phyloP scores from a whole-genome alignment of 30 jellyfish, hydroid and myxozoan genomes.

The Hydractinia echinata region DNA sequence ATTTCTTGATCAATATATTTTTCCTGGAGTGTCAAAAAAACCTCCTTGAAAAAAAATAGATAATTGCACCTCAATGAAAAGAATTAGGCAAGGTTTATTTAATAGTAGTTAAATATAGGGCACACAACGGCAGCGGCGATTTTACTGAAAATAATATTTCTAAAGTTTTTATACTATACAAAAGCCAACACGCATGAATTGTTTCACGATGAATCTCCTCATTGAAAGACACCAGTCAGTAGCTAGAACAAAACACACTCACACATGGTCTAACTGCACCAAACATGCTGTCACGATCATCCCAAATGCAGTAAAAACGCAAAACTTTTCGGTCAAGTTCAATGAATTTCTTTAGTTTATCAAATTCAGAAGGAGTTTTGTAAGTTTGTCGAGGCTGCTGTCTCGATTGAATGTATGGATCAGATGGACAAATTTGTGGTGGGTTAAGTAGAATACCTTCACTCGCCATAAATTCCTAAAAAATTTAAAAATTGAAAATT shows the following conservation, averaged over 20 bases:
- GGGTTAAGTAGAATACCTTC: conserved; percentile 82
- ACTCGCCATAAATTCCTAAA: conserved; percentile 81
- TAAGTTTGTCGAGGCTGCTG: conserved; percentile 77
- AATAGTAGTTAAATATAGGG: too few species aligned
- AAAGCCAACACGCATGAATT: too few species aligned
- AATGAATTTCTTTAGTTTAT: conserved; percentile 79
- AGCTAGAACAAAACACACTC: conserved; percentile 22
- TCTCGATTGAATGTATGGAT: conserved; percentile 78
- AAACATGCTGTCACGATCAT: conserved; percentile 94
- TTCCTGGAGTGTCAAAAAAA: too few species aligned
- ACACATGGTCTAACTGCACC: conserved; percentile 96
- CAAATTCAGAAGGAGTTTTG: conserved; percentile 91
- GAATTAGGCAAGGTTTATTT: too few species aligned
- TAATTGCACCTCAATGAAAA: too few species aligned
- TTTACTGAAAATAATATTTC: not conserved
- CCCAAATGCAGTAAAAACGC: conserved; percentile 91
- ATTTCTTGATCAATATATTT: too few species aligned
- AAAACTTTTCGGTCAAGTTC: conserved; percentile 92
- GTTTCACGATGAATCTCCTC: not conserved
- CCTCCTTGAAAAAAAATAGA: too few species aligned
- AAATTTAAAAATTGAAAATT: too few species aligned
- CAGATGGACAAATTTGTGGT: conserved; percentile 53
- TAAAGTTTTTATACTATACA: not conserved
- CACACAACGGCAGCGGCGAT: not conserved
- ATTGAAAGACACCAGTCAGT: not conserved